Base-by-base conservation (phyloP, 2,888 invertebrate species). In the Ormyrus labotus region DNA sequence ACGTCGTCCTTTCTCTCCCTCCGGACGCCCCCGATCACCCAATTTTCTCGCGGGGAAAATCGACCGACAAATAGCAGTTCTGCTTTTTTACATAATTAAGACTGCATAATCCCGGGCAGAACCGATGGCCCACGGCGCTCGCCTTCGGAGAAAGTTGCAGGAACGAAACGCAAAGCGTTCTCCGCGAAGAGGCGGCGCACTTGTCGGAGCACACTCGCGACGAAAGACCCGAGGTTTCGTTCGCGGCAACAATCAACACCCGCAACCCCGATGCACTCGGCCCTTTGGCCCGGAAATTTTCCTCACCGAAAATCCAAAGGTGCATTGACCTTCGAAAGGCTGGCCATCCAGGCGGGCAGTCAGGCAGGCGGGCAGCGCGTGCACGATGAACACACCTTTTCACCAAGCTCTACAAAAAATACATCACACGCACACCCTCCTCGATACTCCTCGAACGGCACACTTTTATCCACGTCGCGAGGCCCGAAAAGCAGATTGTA, bases 271-370 rank as follows among this genome's bases (percentile, higher is more conserved):
- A 13, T 34, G 34, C 34, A 34, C 34, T 34, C 34, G 34, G 34
- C 34, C 2, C 34, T 34, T 2, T 34, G 34, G 2, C 34, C 34
- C 34, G 34, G 2, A 19, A 71, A 71, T 55, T 45, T 34, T 71
- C 51, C 53, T 48, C 60, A 57, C 53, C 60, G 60, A 69, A 70
- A 80, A 80, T 55, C 13, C 45, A 19, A 8, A 75, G 63, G 75
- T 76, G 67, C 76, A 80, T 80, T 76, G 71, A 76, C 71, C 71
- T 76, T 76, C 60, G 47, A 58, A 77, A 50, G 34, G 34, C 61
- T 55, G 9, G 45, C 45, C 45, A 34, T 51, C 51, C 50, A 67
- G 34, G 47, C 47, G 6, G 13, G 2, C 5, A 19, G 19, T 19
- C 19, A 69, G 47, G 4, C 11, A 8, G n/a, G 6, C 6, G 48